Percentiles rank a stretch among this genome's conserved stretches.
These are phyloP conservation scores for Trachymyrmex septentrionalis DNA, from an alignment of 1,140 invertebrate genomes.

Conservation along the genomic window DNA sequence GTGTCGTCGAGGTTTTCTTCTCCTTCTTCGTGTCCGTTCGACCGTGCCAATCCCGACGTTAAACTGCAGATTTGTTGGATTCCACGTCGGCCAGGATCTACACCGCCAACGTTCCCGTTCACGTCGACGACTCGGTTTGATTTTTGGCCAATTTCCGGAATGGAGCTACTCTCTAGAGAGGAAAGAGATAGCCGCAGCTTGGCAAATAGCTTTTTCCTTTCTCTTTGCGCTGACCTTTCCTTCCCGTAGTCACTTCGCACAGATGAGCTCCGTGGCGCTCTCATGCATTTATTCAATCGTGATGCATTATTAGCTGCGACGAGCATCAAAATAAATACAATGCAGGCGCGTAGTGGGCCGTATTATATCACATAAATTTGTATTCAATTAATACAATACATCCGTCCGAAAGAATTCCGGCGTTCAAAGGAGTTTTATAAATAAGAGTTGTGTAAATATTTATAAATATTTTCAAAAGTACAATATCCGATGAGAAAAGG, in stretches of 20 bases:
- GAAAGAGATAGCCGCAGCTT: slow-evolving; percentile 27
- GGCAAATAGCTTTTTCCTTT: slow-evolving; percentile 6
- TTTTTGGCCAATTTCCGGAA: slow-evolving; percentile 60
- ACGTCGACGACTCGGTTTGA: slow-evolving; percentile 54
- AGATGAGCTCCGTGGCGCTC: slow-evolving; percentile 37
- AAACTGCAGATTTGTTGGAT: slow-evolving; percentile 63
- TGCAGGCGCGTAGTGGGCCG: neutral
- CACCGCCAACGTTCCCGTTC: slow-evolving; percentile 41
- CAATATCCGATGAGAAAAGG: neutral
- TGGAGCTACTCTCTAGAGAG: slow-evolving; percentile 34
- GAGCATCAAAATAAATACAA: slow-evolving; percentile 38
- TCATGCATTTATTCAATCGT: slow-evolving; percentile 62
- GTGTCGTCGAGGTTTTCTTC: slow-evolving; percentile 36
- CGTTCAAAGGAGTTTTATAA: neutral
- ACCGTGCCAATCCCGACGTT: slow-evolving; percentile 54
- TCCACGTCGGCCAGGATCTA: slow-evolving; percentile 40
- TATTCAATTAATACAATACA: slow-evolving; percentile 47
- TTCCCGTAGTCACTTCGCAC: slow-evolving; percentile 27
- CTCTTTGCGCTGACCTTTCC: neutral
- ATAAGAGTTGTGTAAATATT: neutral
- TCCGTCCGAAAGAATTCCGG: neutral
- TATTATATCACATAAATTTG: slow-evolving; percentile 30
- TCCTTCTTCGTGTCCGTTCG: slow-evolving; percentile 15
- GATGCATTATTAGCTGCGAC: slow-evolving; percentile 51
- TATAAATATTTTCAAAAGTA: neutral